Evolutionary conservation across 1,140 invertebrate species (phyloP), one percentile per base, ranked within the genome.

Genomic region (Lethocerus indicus): DNA sequence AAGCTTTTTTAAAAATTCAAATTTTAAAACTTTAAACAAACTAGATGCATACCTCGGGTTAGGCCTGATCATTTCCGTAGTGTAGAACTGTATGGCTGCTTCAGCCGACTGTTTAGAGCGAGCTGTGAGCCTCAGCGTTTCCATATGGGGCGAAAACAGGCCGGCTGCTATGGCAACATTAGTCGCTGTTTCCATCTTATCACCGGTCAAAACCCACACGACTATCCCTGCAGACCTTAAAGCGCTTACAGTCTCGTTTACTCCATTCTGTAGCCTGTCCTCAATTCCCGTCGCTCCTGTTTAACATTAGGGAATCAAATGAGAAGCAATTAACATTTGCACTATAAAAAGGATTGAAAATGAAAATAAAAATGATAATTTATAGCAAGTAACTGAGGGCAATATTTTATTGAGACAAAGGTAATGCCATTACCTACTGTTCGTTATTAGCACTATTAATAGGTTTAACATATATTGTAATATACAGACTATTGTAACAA

Each of bases 111-210:
- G 81, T 64, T 84, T 84, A 6, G 82, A 83, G 49, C 82, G 67
- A 0, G 86, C 86, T 67, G 87, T 88, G 18, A 95, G 61, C 54
- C 72, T 74, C 35, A 93, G 68, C 40, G 93, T 63, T 58, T 88
- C 79, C 75, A 92, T 90, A 57, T 81, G 74, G 24, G 80, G 74
- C 1, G 83, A 81, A 65, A 98, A 93, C 0, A 97, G 69, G 56
- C 83, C 79, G n/a, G 88, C 88, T 1, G 92, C 90, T 64, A 93
- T 91, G 0, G 93, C 93, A 57, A 98, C 85, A 64, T 97, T 96
- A 40, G 97, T 81, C 29, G 94, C 94, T 1, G 94, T 98, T 69
- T 98, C 93, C 47, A 87, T 85, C 64, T 98, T 98, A 64, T 98
- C 94, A 0, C 94, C 93, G 37, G 93, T 97, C 26, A 97, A 67